Base-by-base conservation (phyloP, 1,140 invertebrate species). In the Mactra quadrangularis region DNA sequence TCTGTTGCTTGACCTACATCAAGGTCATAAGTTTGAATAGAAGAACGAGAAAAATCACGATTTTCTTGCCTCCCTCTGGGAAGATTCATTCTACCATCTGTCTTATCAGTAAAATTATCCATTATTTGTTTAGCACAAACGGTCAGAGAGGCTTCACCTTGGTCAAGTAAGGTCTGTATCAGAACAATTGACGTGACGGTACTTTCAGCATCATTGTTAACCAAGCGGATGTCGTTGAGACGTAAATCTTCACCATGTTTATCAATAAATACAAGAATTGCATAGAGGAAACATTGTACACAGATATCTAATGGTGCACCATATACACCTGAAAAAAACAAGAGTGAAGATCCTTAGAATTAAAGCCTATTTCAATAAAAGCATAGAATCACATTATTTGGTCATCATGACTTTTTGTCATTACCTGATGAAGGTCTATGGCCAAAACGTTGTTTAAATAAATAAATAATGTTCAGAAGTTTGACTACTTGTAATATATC, bases 121-220 rank as follows among this genome's bases (percentile, higher is more conserved):
- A 45, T 70, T 11, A 57, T n/a, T 9, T 50, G 19, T 29, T 52
- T 15, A 70, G 75, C 75, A 35, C 38, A 47, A 33, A 27, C 60
- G 11, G 64, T 68, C 22, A 70, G 52, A 22, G 9, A 15, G 22
- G 22, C 11, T 15, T 57, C 55, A 19, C 22, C 45, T 35, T 25
- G 1, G 6, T 70, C 75, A 3, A 78, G 31, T 29, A 68, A 15
- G 9, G 76, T 79, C 35, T 70, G 19, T 15, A 79, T 50, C 22
- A 79, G 53, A 17, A 79, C 76, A 29, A 79, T 79, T 2, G 76
- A 79, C 11, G 64, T 79, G 6, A 79, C 75, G 2, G 75, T 62
- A 25, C 59, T 78, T 41, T 78, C 75, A 45, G 75, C 76, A 66
- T 86, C 85, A 52, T 77, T 83, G 79, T 85, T 81, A 13, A 86